phyloP scores from a whole-genome alignment of 92 coral and sea anemone genomes.

The Anthopleura xanthogrammica region DNA sequence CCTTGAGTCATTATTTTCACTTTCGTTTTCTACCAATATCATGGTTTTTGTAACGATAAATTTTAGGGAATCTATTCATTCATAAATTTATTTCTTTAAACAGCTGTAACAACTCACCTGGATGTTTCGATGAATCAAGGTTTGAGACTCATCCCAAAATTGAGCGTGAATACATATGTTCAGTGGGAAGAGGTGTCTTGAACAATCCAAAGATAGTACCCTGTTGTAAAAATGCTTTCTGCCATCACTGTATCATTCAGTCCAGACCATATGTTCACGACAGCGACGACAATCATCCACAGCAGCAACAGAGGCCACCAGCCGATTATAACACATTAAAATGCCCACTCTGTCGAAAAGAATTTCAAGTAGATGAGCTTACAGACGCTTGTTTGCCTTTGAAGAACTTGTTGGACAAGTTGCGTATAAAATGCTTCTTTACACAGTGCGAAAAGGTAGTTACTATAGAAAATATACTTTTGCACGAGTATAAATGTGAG shows the following conservation, averaged over 20 bases:
- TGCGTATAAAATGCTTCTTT: slow-evolving; percentile 10
- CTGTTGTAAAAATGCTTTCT: background rate
- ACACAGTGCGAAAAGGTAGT: background rate
- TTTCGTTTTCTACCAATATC: background rate
- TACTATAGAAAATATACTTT: background rate
- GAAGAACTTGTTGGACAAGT: background rate
- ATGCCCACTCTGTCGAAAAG: background rate
- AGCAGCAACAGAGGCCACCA: background rate
- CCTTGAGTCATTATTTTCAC: background rate
- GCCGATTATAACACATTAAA: background rate
- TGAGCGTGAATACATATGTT: background rate
- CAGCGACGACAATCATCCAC: background rate
- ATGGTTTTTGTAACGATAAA: background rate
- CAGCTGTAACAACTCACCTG: background rate
- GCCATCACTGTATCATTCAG: background rate
- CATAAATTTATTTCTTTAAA: background rate
- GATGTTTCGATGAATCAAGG: background rate
- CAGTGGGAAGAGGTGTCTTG: background rate
- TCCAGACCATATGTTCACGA: background rate
- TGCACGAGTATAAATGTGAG: background rate
- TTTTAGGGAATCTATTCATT: background rate
- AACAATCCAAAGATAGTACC: background rate
- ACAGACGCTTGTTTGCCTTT: background rate
- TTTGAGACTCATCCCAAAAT: background rate
- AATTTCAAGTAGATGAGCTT: background rate